phyloP scores from a whole-genome alignment of 2,797 vertebrate species.

The Sebastes wilsoni region DNA sequence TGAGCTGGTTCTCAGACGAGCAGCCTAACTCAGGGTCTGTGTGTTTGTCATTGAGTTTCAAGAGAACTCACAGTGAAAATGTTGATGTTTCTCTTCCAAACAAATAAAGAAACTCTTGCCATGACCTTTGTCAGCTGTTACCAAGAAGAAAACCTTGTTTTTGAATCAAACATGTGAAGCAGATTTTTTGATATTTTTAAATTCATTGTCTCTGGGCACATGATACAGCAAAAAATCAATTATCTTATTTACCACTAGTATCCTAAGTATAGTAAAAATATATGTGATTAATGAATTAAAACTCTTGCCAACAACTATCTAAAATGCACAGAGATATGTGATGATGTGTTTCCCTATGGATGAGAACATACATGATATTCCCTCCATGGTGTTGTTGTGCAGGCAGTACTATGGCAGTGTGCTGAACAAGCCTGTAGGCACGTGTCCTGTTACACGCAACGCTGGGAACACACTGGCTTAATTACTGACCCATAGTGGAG shows the following conservation, averaged over 20 bases:
- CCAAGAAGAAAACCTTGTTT: background rate
- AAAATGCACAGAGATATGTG: background rate
- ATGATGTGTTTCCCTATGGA: background rate
- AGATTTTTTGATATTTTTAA: background rate
- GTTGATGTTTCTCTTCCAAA: constrained; percentile 33
- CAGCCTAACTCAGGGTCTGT: background rate
- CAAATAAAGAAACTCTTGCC: background rate
- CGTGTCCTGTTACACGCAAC: constrained; percentile 49
- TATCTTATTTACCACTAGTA: background rate
- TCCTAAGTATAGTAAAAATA: background rate
- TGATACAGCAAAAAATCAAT: background rate
- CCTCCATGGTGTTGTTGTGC: constrained; percentile 1
- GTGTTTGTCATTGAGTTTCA: constrained; percentile 14
- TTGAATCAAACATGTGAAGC: background rate
- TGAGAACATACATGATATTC: background rate
- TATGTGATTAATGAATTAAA: background rate
- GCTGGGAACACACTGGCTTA: constrained; percentile 68
- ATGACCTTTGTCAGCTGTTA: constrained; percentile 5
- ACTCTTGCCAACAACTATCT: background rate
- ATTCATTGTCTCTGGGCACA: background rate
- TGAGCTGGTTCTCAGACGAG: constrained; percentile 9
- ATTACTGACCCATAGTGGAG: constrained; percentile 58
- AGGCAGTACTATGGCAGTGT: constrained; percentile 1
- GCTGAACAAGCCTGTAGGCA: constrained; percentile 42
- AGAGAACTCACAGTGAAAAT: constrained; percentile 9